Percentiles rank a stretch among this genome's conserved stretches.
These are phyloP conservation scores for Botrylloides violaceus DNA, from an alignment of 23 tunicate species.

Conservation along the genomic window DNA sequence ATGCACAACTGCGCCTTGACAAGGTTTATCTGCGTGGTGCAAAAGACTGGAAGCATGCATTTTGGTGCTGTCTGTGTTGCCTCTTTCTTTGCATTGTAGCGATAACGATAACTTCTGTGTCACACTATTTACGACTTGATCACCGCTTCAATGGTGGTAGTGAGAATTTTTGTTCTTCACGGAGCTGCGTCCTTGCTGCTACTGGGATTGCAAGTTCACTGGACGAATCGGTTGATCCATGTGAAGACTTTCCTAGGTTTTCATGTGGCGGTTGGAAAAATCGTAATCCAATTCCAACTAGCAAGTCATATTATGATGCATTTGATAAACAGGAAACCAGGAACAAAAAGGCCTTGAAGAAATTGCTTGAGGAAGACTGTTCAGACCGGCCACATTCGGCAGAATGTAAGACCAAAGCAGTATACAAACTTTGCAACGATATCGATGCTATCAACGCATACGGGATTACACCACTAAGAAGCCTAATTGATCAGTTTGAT, in stretches of 20 bases:
- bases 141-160: too few relatives aligned
- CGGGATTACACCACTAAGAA: conserved; percentile 41
- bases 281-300: conserved; percentile 47
- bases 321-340: conserved; percentile 1
- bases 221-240: conserved; percentile 71
- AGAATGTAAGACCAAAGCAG: conserved; percentile 39
- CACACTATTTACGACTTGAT: too few relatives aligned
- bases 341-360: conserved; percentile 13
- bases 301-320: conserved; percentile 17
- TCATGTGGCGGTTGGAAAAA: conserved; percentile 84
- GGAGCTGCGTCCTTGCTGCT: conserved; percentile 48
- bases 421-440: conserved; percentile 53
- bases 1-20: too few relatives aligned
- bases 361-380: conserved; percentile 10
- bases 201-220: conserved; percentile 35
- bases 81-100: too few relatives aligned
- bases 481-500: conserved; percentile 45
- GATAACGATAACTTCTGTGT: too few relatives aligned
- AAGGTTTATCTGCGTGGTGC: too few relatives aligned
- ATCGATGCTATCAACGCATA: conserved; percentile 45
- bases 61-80: too few relatives aligned
- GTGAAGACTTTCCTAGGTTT: conserved; percentile 69
- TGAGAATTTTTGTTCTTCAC: conserved; percentile 32
- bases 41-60: too few relatives aligned
- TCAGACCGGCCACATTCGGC: background rate